These are phyloP conservation scores for Desoria tigrina DNA, from an alignment of 2,888 invertebrate genomes.

Conservation along the genomic window DNA sequence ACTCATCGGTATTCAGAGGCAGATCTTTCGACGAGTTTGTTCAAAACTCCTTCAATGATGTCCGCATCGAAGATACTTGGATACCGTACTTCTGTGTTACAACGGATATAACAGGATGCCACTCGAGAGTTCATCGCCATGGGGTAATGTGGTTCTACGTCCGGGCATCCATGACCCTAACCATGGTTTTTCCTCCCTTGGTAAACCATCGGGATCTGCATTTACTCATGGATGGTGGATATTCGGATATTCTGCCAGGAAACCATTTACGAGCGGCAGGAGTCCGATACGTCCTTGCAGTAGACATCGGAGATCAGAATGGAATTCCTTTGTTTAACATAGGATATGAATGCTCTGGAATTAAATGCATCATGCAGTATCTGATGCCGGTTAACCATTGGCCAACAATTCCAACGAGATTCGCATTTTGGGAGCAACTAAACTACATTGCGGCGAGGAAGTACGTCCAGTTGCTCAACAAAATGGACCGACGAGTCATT, in stretches of 20 bases:
- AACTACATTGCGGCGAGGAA: slow-evolving; percentile 21
- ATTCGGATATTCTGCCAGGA: slow-evolving; percentile 48
- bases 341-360: slow-evolving; percentile 34
- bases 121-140: slow-evolving; percentile 23
- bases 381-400: slow-evolving; percentile 22
- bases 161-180: slow-evolving; percentile 45
- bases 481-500: slow-evolving; percentile 35
- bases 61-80: slow-evolving; percentile 51
- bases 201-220: slow-evolving; percentile 44
- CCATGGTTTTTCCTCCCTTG: slow-evolving; percentile 39
- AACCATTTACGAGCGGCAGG: slow-evolving; percentile 11
- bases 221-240: slow-evolving; percentile 49
- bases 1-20: slow-evolving; percentile 30
- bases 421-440: slow-evolving; percentile 34
- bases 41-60: slow-evolving; percentile 34
- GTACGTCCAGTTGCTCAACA: slow-evolving; percentile 27
- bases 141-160: slow-evolving; percentile 44
- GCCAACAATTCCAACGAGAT: slow-evolving; percentile 20
- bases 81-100: slow-evolving; percentile 48
- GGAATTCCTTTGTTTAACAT: slow-evolving; percentile 31
- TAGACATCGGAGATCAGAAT: slow-evolving; percentile 35
- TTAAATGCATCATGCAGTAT: slow-evolving; percentile 30
- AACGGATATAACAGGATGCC: slow-evolving; percentile 20
- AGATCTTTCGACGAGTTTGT: slow-evolving; percentile 40
- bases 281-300: slow-evolving; percentile 25